phyloP scores from a whole-genome alignment of 2,113 vertebrate species.

The Syngnathus scovelli region DNA sequence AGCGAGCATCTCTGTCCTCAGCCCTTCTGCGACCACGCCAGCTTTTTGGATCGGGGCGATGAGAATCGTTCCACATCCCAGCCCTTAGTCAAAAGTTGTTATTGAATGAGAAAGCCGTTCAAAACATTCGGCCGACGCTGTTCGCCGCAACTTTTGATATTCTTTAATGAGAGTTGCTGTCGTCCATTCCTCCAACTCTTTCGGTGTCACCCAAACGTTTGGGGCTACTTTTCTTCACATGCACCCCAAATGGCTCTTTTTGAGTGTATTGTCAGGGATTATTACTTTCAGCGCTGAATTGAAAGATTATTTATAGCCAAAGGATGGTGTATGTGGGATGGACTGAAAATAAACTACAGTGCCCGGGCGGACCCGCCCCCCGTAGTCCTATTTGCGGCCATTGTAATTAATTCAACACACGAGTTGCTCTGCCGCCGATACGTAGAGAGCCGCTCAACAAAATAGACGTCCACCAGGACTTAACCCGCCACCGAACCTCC shows the following conservation, averaged over 20 bases:
- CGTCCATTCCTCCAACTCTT: too few species aligned
- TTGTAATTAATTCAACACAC: slow-evolving; percentile 1
- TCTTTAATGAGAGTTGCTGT: not conserved
- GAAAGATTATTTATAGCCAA: slow-evolving; percentile 24
- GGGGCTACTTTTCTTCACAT: not conserved
- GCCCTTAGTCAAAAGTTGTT: not conserved
- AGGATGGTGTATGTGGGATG: slow-evolving; percentile 10
- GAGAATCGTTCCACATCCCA: not conserved
- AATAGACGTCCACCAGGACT: not conserved
- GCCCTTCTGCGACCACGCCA: slow-evolving; percentile 6
- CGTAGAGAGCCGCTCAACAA: not conserved
- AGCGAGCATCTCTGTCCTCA: slow-evolving; percentile 34
- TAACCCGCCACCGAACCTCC: not conserved
- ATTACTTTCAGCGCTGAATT: slow-evolving; percentile 16
- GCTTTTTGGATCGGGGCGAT: not conserved
- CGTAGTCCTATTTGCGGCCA: slow-evolving; percentile 1
- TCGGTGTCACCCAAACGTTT: not conserved
- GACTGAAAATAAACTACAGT: slow-evolving; percentile 23
- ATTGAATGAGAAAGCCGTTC: not conserved
- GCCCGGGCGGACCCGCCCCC: not conserved
- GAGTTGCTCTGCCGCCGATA: not conserved
- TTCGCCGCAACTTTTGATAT: not conserved
- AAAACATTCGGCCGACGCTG: not conserved
- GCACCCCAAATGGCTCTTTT: not conserved
- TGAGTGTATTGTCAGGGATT: slow-evolving; percentile 4